Evolutionary conservation across 2,113 vertebrate genomes (phyloP), one percentile per base, ranked within the genome.

Genomic region (Anarhynchus alexandrinus): DNA sequence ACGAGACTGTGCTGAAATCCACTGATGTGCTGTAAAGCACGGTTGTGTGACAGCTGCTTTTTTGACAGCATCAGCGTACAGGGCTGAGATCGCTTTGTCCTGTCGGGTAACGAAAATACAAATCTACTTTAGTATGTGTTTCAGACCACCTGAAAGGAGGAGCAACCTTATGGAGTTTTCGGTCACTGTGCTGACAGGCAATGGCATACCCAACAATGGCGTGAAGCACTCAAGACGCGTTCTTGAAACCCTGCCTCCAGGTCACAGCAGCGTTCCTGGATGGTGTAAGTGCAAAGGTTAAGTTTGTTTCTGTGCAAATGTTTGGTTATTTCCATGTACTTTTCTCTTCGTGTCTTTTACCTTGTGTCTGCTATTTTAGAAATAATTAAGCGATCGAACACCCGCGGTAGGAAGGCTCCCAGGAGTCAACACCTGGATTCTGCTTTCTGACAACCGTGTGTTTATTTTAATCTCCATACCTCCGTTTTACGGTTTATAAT

Each of bases 251-350:
- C n/a, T 49, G 14, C 16, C 36, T 74, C 12, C 36, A 25, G 70
- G 45, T 62, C 89, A 38, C n/a, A 43, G 36, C 1, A 12, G 0
- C 1, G 1, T 12, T 61, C 29, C 15, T 1, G 0, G 9, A 10
- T 22, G 36, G 19, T 7, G 0, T 0, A 17, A 72, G n/a, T 14
- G 13, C 54, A 77, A 61, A 81, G 54, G 30, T 66, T 66, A 71
- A 69, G 11, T 52, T 70, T 43, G 36, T 73, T 78, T 59, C 51
- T 59, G 26, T 65, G 57, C 43, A 65, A 71, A 42, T 0, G 0
- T 5, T 4, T 20, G 34, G 17, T 15, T 34, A 57, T 14, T 91
- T 77, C 59, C 40, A 13, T 5, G 7, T 36, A 54, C 15, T 66
- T 74, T 52, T 30, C 45, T 42, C 36, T 32, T 54, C 36, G 45